These are phyloP conservation scores for Sphyrna mokarran DNA, from an alignment of 2,113 vertebrate genomes.

Conservation along the genomic window DNA sequence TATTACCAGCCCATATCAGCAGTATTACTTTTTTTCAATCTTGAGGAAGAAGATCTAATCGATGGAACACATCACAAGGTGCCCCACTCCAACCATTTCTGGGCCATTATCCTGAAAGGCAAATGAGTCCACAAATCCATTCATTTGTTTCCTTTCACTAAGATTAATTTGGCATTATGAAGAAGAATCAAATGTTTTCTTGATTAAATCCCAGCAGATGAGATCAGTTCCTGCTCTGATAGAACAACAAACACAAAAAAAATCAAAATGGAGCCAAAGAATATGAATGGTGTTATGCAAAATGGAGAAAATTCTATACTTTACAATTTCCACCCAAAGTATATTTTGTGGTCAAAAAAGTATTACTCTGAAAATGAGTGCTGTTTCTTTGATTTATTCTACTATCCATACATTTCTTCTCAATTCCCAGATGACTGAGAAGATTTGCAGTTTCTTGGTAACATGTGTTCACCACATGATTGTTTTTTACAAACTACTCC, in stretches of 20 bases:
- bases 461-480: not conserved
- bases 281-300: not conserved
- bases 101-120: not conserved
- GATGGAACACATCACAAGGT: not conserved
- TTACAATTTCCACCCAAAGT: not conserved
- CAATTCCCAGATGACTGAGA: not conserved
- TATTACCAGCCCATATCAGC: not conserved
- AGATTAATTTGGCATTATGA: not conserved
- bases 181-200: not conserved
- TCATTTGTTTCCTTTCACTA: not conserved
- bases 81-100: not conserved
- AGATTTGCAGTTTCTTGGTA: not conserved
- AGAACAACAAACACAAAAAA: conserved; percentile 4
- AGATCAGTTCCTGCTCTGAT: not conserved
- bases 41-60: not conserved
- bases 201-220: conserved; percentile 1
- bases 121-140: not conserved
- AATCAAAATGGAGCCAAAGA: not conserved
- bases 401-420: not conserved
- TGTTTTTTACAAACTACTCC: not conserved
- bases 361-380: not conserved
- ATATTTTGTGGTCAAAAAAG: not conserved
- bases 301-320: not conserved
- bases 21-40: too few species aligned
- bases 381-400: not conserved